phyloP scores from a whole-genome alignment of 1,140 invertebrate species.

The Drosophila kanapiae region DNA sequence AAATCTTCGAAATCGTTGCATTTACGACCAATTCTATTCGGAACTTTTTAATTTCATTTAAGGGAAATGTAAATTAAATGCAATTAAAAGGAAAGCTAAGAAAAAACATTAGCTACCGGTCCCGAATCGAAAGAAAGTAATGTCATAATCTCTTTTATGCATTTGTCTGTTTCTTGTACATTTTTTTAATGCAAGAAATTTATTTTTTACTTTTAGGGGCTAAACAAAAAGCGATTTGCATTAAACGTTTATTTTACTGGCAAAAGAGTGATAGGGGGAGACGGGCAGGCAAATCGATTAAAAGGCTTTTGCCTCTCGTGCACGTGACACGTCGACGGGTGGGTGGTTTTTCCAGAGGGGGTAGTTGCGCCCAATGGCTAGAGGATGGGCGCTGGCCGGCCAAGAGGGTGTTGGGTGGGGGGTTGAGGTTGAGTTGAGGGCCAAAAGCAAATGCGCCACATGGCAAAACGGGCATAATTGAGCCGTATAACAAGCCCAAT shows the following conservation, averaged over 20 bases:
- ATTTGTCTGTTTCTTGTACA: neutral
- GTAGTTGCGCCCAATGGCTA: neutral
- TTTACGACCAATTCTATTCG: neutral
- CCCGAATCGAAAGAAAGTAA: constrained; percentile 6
- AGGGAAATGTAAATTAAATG: constrained; percentile 14
- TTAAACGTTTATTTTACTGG: constrained; percentile 76
- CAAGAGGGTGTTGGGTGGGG: neutral
- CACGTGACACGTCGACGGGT: constrained; percentile 59
- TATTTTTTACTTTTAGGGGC: constrained; percentile 18
- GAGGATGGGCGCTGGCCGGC: constrained; percentile 6
- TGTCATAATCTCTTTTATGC: constrained; percentile 27
- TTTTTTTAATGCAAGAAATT: constrained; percentile 9
- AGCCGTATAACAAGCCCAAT: constrained; percentile 82
- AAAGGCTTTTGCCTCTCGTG: constrained; percentile 59
- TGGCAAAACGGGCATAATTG: constrained; percentile 79
- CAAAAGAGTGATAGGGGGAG: constrained; percentile 23
- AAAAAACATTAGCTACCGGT: constrained; percentile 14
- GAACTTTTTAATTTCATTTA: constrained; percentile 9
- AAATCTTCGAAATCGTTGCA: neutral
- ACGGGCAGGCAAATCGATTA: constrained; percentile 68
- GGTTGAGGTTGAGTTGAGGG: neutral
- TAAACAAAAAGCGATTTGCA: constrained; percentile 69
- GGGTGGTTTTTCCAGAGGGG: constrained; percentile 22
- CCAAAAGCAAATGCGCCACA: constrained; percentile 67
- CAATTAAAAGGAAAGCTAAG: constrained; percentile 5